Conservation (phyloP, 2,888 invertebrate species). For the Halictus quadricinctus region DNA sequence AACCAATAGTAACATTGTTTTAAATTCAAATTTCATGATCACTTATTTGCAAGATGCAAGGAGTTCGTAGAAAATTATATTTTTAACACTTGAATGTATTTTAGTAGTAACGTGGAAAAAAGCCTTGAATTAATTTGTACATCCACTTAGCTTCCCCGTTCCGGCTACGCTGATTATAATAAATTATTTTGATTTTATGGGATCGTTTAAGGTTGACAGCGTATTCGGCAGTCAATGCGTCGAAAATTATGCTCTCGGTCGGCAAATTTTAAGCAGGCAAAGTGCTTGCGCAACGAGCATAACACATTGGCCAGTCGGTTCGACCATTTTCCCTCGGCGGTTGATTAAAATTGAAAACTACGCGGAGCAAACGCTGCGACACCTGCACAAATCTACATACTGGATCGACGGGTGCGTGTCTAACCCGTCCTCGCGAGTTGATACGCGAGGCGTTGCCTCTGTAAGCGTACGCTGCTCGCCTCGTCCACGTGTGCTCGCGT, state of each 20-base stretch:
- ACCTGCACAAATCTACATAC: constrained; percentile 77
- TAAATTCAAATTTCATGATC: background rate
- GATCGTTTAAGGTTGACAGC: background rate
- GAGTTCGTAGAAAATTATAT: background rate
- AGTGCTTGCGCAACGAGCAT: background rate
- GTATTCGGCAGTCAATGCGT: background rate
- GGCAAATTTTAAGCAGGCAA: background rate
- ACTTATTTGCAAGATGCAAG: background rate
- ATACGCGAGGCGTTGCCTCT: constrained; percentile 48
- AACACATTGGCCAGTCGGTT: constrained; percentile 5
- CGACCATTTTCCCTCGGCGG: constrained; percentile 22
- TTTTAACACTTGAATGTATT: background rate
- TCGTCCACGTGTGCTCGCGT: constrained; percentile 41
- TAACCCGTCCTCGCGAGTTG: constrained; percentile 55
- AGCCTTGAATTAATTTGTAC: background rate
- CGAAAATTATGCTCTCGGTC: background rate
- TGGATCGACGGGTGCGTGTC: constrained; percentile 71
- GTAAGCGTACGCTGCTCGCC: constrained; percentile 17
- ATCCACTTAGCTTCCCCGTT: background rate
- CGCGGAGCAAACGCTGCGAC: constrained; percentile 67
- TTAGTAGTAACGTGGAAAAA: background rate
- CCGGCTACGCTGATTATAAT: background rate
- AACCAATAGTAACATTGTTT: too few relatives aligned
- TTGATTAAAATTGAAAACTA: constrained; percentile 74
- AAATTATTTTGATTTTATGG: background rate